phyloP scores from a whole-genome alignment of 2,888 invertebrate species.

The Chrysomela aeneicollis region DNA sequence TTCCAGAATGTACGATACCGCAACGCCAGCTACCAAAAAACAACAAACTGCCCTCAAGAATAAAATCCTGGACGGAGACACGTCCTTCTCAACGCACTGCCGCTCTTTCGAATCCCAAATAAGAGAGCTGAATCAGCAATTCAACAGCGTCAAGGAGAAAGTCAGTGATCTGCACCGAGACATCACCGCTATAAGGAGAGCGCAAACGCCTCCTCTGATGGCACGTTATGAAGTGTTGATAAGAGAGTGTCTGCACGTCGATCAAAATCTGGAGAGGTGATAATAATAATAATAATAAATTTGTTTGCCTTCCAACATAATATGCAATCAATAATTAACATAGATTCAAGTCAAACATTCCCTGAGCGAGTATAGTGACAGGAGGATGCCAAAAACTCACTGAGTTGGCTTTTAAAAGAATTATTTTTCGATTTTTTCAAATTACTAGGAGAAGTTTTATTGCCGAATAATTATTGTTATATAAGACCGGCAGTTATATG shows the following conservation, averaged over 20 bases:
- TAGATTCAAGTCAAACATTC: too few species aligned
- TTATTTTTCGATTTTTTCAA: too few species aligned
- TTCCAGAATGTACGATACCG: slow-evolving; percentile 56
- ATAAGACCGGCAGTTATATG: too few species aligned
- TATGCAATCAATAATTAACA: too few species aligned
- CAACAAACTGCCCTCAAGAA: slow-evolving; percentile 58
- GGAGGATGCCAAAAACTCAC: too few species aligned
- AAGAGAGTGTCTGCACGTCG: slow-evolving; percentile 67
- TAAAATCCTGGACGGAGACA: slow-evolving; percentile 64
- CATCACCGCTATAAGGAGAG: slow-evolving; percentile 68
- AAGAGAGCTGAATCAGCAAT: slow-evolving; percentile 69
- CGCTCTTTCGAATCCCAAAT: slow-evolving; percentile 67
- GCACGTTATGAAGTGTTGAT: slow-evolving; percentile 65
- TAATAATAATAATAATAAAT: too few species aligned
- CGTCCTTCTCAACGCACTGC: slow-evolving; percentile 71
- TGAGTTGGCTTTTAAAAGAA: too few species aligned
- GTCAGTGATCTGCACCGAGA: slow-evolving; percentile 74
- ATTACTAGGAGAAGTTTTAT: too few species aligned
- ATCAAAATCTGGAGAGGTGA: slow-evolving; percentile 67
- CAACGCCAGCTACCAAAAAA: slow-evolving; percentile 57
- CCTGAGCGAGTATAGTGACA: too few species aligned
- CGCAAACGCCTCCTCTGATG: slow-evolving; percentile 57
- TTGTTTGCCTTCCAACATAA: too few species aligned
- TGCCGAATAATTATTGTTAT: too few species aligned
- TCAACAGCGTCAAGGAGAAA: slow-evolving; percentile 69